Percentiles rank a stretch among this genome's conserved stretches.
These are phyloP conservation scores for Eleginops maclovinus DNA, from an alignment of 2,113 vertebrate species.

Conservation along the genomic window DNA sequence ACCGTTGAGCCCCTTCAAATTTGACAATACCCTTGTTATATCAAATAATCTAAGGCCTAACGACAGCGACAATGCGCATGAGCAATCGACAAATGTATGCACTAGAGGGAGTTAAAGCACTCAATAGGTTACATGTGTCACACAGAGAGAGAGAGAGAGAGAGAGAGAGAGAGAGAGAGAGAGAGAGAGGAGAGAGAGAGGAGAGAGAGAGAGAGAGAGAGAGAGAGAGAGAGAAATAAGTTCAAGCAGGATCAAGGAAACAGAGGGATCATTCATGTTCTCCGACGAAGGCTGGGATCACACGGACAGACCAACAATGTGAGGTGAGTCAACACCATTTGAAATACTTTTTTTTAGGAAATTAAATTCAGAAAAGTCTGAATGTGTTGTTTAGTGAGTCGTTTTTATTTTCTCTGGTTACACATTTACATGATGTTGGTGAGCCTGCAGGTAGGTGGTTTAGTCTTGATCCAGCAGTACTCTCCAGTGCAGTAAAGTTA, in stretches of 20 bases:
- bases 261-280: slow-evolving; percentile 15
- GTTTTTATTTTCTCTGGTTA: slow-evolving; percentile 38
- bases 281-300: slow-evolving; percentile 11
- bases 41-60: neutral
- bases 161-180: neutral
- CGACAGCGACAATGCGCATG: neutral
- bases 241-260: slow-evolving; percentile 34
- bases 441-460: neutral
- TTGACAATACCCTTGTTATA: neutral
- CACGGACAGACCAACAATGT: slow-evolving; percentile 23
- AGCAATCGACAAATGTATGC: neutral
- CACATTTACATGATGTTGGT: slow-evolving; percentile 43
- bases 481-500: neutral
- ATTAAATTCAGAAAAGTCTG: neutral
- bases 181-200: neutral
- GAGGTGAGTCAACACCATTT: slow-evolving; percentile 60
- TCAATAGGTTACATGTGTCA: neutral
- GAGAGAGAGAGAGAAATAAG: neutral
- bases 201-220: neutral
- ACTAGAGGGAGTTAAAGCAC: slow-evolving; percentile 19
- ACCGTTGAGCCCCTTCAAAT: neutral
- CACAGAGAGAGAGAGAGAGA: neutral
- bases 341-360: neutral
- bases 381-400: slow-evolving; percentile 26
- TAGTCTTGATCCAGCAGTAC: neutral